Evolutionary conservation across 2,797 vertebrate genomes (phyloP).

Genomic region (Rhyacichthys aspro): DNA sequence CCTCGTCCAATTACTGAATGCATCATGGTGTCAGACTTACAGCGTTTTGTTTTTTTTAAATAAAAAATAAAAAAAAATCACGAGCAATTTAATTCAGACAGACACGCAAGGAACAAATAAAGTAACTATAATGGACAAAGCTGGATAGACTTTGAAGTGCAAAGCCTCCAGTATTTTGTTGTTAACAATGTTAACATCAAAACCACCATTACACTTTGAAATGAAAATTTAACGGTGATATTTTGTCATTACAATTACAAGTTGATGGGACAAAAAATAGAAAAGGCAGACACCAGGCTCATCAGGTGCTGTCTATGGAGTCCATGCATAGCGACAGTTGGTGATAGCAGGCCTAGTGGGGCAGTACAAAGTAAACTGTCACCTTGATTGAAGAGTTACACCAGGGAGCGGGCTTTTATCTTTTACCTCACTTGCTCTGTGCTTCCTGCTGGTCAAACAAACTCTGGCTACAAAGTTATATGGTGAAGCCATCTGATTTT

Average conservation of each 20-base stretch:
- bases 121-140: too few relatives aligned
- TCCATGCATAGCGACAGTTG: conserved; percentile 26
- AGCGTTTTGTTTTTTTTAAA: too few relatives aligned
- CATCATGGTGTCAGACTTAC: too few relatives aligned
- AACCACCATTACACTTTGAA: conserved; percentile 8
- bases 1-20: too few relatives aligned
- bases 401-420: conserved; percentile 15
- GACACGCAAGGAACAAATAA: too few relatives aligned
- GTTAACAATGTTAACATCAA: too few relatives aligned
- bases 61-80: too few relatives aligned
- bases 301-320: conserved; percentile 25
- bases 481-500: background rate
- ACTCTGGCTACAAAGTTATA: background rate
- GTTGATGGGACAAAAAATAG: conserved; percentile 46
- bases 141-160: too few relatives aligned
- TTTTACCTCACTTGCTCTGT: conserved; percentile 21
- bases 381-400: conserved; percentile 54
- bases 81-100: too few relatives aligned
- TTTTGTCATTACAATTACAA: conserved; percentile 37
- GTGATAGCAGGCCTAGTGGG: conserved; percentile 8
- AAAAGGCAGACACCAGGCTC: conserved; percentile 29
- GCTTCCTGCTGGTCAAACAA: conserved; percentile 2
- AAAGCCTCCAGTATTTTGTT: too few relatives aligned
- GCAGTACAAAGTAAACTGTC: conserved; percentile 43
- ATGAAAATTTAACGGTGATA: conserved; percentile 14